Evolutionary conservation across 1,140 invertebrate species (phyloP), one percentile per base, ranked within the genome.

Genomic region (Anoplophora glabripennis): DNA sequence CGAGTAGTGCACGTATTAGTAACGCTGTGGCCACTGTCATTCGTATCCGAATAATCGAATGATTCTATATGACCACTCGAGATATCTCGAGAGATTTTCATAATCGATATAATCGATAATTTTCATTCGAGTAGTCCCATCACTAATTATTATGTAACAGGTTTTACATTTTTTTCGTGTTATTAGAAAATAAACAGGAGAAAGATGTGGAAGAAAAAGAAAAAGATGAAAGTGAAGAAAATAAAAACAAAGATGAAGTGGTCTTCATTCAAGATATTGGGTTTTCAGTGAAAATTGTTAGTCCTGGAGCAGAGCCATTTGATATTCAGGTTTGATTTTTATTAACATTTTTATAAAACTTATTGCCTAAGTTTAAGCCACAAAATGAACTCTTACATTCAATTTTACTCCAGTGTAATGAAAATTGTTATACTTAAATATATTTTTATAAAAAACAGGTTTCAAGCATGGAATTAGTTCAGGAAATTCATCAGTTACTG

Each of bases 401-500:
- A 53, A 8, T n/a, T 45, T 45, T 45, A n/a, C 7, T 12, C 14
- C 8, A 45, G 7, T 45, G 8, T 12, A 45, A 45, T 45, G 7
- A 53, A 47, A 45, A 14, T 21, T 53, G 47, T 14, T 53, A 10
- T 9, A 44, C 11, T 8, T 53, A 7, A 10, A 4, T 3, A 35
- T 1, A 4, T 49, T 17, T 10, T 52, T 60, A 21, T 15, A 40
- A 11, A 12, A 3, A 51, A 45, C 63, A 91, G 88, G 92, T 99
- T 1, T 97, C 94, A 10, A 96, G 93, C 72, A 94, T 96, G 90
- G 96, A 99, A 76, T 78, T 99, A 37, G 95, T 99, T 0, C 96
- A 99, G 82, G 97, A 99, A 82, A 97, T 99, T 48, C 95, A 98
- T 76, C 96, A 98, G 77, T 80, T 98, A 47, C 78, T 99, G 7